Evolutionary conservation across 2,888 invertebrate species (phyloP), one percentile per base, ranked within the genome.

Genomic region (Latrodectus elegans): DNA sequence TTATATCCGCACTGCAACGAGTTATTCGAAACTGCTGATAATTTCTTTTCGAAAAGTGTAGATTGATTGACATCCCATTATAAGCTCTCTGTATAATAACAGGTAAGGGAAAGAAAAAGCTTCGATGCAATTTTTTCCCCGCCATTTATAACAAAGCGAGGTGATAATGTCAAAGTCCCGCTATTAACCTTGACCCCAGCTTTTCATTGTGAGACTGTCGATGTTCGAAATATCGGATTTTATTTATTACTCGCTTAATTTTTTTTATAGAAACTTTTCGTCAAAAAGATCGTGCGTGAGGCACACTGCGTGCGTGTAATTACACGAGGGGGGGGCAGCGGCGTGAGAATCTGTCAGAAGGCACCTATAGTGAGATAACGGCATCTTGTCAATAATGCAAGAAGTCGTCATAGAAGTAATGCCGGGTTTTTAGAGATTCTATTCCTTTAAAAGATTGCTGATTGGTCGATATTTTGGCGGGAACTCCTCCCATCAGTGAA

Each of bases 371-470:
- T 86, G 86, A 86, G 86, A 75, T 86, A 86, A 86, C 72, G 76
- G 72, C 77, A 86, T 86, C 86, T 86, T 86, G 86, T 86, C 86
- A 86, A 86, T 81, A 86, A 86, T 86, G 86, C 86, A 86, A 86
- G 86, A 86, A 76, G 51, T 26, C 86, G 86, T 86, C 86, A 86
- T 38, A 76, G 76, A 52, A 52, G 71, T 60, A 72, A 71, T 71
- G 79, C 38, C 17, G 53, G 65, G 70, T 17, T 76, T 67, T 76
- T 68, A 11, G n/a, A 49, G 80, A 79, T 55, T 84, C 65, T 78
- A 14, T 26, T 67, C 15, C 9, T 38, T 76, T 53, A 22, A 12
- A 76, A 55, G 55, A 53, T 74, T 67, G n/a, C 65, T 72, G 60
- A 86, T 86, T 86, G 86, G 86, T 80, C 80, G 76, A 86, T 86